Evolutionary conservation across 1,140 invertebrate genomes (phyloP).

Genomic region (Zaprionus taronus): DNA sequence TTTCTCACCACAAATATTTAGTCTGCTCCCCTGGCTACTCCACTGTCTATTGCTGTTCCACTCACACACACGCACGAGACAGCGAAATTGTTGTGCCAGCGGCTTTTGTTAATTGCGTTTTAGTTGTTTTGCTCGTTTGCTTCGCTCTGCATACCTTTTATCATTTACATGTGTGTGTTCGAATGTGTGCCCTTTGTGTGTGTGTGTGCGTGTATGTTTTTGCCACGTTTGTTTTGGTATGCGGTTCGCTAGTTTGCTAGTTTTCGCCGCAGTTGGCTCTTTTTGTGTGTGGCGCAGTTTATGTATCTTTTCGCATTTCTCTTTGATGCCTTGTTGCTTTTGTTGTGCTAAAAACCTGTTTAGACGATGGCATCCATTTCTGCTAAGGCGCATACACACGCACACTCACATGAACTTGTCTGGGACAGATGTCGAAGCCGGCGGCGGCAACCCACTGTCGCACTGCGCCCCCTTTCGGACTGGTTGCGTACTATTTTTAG

Average conservation of each 20-base stretch:
- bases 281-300: constrained; percentile 25
- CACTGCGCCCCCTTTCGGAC: constrained; percentile 8
- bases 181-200: constrained; percentile 1
- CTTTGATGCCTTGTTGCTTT: constrained; percentile 43
- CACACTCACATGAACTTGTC: constrained; percentile 20
- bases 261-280: constrained; percentile 47
- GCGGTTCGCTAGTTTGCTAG: constrained; percentile 57
- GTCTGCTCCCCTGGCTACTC: not conserved
- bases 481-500: constrained; percentile 60
- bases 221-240: constrained; percentile 70
- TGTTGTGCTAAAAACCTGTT: constrained; percentile 68
- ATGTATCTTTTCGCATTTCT: constrained; percentile 58
- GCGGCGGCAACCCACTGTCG: not conserved
- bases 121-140: constrained; percentile 78
- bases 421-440: constrained; percentile 54
- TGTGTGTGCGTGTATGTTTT: constrained; percentile 34
- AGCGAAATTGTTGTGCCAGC: constrained; percentile 4
- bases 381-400: constrained; percentile 22
- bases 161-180: constrained; percentile 10
- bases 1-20: constrained; percentile 33
- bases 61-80: not conserved
- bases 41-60: constrained; percentile 7
- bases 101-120: constrained; percentile 66
- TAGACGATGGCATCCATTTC: constrained; percentile 41
- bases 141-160: constrained; percentile 69